phyloP scores from a whole-genome alignment of 2,113 vertebrate species.

The Clarias batrachus region DNA sequence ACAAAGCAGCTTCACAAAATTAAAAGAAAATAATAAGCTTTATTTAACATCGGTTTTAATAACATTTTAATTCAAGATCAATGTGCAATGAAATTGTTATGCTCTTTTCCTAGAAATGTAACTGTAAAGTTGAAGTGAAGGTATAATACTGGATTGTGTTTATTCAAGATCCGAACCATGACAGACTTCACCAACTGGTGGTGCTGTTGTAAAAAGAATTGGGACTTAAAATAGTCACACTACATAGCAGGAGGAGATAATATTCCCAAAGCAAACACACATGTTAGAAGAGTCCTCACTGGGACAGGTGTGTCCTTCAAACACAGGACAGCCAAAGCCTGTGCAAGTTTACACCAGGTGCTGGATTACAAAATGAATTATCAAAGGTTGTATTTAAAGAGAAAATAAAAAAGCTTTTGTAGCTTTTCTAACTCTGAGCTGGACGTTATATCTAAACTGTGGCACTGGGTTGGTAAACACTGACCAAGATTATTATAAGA shows the following conservation, averaged over 20 bases:
- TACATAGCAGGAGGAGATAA: neutral
- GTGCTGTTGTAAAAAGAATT: slow-evolving; percentile 17
- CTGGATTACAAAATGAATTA: neutral
- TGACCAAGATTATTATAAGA: neutral
- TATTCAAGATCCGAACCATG: neutral
- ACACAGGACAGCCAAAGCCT: neutral
- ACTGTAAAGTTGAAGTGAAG: neutral
- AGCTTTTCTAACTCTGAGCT: neutral
- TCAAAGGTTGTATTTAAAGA: neutral
- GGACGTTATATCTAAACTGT: neutral
- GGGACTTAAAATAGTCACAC: neutral
- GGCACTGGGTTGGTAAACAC: neutral
- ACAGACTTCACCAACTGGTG: slow-evolving; percentile 19
- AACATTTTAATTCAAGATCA: neutral
- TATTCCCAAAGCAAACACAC: slow-evolving; percentile 2
- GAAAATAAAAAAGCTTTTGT: neutral
- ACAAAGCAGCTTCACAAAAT: too few relatives aligned
- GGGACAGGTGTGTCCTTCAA: slow-evolving; percentile 21
- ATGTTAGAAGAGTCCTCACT: neutral
- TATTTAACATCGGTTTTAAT: neutral
- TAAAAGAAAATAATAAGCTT: neutral
- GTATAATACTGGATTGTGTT: neutral
- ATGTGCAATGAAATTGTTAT: neutral
- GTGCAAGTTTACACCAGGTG: neutral
- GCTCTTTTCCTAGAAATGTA: neutral